These are phyloP conservation scores for Melitaea cinxia DNA, from an alignment of 1,140 invertebrate species.

Conservation along the genomic window DNA sequence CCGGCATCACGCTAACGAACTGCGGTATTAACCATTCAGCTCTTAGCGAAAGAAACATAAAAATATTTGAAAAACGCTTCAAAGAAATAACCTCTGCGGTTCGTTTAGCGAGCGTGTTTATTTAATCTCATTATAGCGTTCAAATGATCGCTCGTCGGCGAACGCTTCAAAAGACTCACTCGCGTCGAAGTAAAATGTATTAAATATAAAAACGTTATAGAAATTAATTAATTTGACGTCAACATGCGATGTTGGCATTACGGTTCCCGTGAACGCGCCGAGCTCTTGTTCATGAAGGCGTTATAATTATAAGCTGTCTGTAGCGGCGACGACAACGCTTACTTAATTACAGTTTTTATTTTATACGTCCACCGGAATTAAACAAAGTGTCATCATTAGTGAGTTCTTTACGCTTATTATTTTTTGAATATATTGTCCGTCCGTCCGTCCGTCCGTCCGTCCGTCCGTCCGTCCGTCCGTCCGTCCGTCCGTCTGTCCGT, in stretches of 20 bases:
- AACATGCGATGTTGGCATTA: not conserved
- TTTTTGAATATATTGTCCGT: too few species aligned
- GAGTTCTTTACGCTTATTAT: too few species aligned
- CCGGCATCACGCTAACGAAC: slow-evolving; percentile 4
- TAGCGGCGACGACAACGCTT: too few species aligned
- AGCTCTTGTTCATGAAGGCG: too few species aligned
- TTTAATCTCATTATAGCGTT: not conserved
- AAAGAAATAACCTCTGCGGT: not conserved
- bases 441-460: too few species aligned
- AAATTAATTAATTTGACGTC: not conserved
- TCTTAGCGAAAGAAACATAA: not conserved
- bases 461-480: too few species aligned
- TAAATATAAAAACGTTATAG: not conserved
- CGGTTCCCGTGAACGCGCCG: not conserved
- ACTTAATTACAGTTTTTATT: too few species aligned
- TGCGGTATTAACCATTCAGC: not conserved
- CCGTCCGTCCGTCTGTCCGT: too few species aligned
- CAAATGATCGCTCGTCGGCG: not conserved
- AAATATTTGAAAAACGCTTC: slow-evolving; percentile 1
- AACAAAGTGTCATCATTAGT: too few species aligned
- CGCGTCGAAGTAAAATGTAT: not conserved
- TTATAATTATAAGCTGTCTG: too few species aligned
- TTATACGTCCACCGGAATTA: too few species aligned
- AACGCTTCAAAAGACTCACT: not conserved
- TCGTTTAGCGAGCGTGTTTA: not conserved